A percentile compares a stretch with the other conserved stretches of the same genome.
These are phyloP conservation scores for Heliconius hewitsoni DNA, from an alignment of 1,140 invertebrate species.

Conservation along the genomic window DNA sequence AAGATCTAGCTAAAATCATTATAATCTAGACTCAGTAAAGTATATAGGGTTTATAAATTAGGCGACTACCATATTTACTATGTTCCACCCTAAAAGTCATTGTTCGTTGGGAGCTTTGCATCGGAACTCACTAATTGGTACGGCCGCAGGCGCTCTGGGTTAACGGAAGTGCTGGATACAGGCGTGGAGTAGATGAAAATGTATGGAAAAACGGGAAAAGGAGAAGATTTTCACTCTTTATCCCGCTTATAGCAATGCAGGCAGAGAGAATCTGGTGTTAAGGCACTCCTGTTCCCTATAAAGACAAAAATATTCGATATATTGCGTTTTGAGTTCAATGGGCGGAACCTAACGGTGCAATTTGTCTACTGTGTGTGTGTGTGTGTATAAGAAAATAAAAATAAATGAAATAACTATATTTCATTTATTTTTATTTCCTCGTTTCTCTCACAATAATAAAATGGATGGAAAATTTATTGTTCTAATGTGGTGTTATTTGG, in stretches of 20 bases:
- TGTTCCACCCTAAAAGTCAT: constrained; percentile 28
- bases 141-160: constrained; percentile 42
- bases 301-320: no score
- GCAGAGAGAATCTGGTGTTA: background rate
- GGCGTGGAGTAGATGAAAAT: background rate
- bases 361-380: no score
- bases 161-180: constrained; percentile 22
- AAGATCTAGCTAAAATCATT: background rate
- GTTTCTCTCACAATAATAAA: no score
- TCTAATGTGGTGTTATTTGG: no score
- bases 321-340: no score
- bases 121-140: constrained; percentile 57
- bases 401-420: no score
- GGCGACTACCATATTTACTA: background rate
- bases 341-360: background rate
- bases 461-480: no score
- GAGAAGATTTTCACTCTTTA: background rate
- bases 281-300: background rate
- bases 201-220: background rate
- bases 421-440: no score
- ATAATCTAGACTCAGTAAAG: background rate
- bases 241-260: background rate
- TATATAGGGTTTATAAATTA: constrained; percentile 10
- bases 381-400: no score
- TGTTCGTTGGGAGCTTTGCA: constrained; percentile 17